These are phyloP conservation scores for Propsilocerus akamusi DNA, from an alignment of 1,140 invertebrate genomes.

Conservation along the genomic window DNA sequence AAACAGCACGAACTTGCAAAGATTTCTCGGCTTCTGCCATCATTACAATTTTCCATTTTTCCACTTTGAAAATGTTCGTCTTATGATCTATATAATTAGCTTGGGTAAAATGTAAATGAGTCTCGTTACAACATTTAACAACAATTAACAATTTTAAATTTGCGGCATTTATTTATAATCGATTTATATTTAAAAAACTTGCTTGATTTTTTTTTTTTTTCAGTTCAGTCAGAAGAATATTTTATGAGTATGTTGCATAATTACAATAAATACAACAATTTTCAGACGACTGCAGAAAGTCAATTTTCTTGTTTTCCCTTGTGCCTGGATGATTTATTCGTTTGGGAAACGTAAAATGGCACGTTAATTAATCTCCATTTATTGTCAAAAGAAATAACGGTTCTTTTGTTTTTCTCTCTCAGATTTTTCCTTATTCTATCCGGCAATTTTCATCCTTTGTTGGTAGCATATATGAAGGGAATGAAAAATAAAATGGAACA, in stretches of 20 bases:
- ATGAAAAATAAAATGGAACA: neutral
- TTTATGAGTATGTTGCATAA: no score
- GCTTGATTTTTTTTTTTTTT: no score
- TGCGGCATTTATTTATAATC: neutral
- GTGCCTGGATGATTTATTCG: constrained; percentile 2
- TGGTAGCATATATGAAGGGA: neutral
- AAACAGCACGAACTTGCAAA: no score
- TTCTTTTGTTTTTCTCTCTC: neutral
- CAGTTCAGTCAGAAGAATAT: no score
- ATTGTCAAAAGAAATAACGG: neutral
- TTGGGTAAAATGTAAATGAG: no score
- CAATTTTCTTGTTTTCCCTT: neutral
- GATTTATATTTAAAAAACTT: neutral
- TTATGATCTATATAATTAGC: no score
- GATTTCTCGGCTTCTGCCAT: no score
- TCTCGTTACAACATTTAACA: no score
- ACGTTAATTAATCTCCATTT: constrained; percentile 4
- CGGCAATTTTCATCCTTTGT: neutral
- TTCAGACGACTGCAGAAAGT: neutral
- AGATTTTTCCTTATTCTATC: neutral
- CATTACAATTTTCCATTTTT: no score
- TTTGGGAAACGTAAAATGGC: neutral
- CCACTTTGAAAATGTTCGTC: no score
- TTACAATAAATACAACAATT: no score
- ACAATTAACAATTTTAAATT: no score